Percentiles rank a stretch among this genome's conserved stretches.
These are phyloP conservation scores for Spea hammondii DNA, from an alignment of 2,797 vertebrate species.

Conservation along the genomic window DNA sequence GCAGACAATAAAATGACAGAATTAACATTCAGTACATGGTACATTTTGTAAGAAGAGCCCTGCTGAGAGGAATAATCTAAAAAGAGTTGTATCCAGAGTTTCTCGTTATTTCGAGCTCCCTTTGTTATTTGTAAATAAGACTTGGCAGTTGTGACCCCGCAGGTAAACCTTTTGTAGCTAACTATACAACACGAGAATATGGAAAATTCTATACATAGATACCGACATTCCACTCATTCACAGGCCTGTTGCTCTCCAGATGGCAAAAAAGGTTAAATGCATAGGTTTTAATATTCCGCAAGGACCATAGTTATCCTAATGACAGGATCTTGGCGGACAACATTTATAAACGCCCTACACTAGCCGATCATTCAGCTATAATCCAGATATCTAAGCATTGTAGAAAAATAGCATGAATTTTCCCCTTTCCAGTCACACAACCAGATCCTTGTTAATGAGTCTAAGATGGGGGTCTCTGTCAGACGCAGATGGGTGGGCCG, in stretches of 20 bases:
- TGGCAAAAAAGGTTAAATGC: constrained; percentile 15
- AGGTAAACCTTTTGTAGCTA: background rate
- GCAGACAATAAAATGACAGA: constrained; percentile 31
- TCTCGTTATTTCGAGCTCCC: background rate
- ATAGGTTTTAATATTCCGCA: constrained; percentile 18
- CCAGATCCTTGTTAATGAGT: no score
- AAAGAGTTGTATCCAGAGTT: constrained; percentile 25
- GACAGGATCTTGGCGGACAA: constrained; percentile 21
- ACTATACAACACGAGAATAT: background rate
- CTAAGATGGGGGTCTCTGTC: no score
- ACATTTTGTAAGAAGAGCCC: constrained; percentile 32
- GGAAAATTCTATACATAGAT: background rate
- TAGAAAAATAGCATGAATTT: background rate
- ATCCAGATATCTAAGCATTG: background rate
- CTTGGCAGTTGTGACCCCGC: constrained; percentile 1
- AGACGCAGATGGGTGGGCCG: no score
- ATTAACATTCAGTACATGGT: constrained; percentile 39
- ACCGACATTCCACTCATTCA: background rate
- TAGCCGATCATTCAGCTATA: constrained; percentile 27
- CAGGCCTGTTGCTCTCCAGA: background rate
- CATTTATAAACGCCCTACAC: constrained; percentile 17
- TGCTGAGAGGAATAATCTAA: constrained; percentile 32
- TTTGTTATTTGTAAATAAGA: constrained; percentile 28
- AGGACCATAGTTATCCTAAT: constrained; percentile 9
- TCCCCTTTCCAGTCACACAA: no score